Evolutionary conservation across 92 coral and sea anemone genomes (phyloP), one percentile per base, ranked within the genome.

Genomic region (Umimayanthus kanabou): DNA sequence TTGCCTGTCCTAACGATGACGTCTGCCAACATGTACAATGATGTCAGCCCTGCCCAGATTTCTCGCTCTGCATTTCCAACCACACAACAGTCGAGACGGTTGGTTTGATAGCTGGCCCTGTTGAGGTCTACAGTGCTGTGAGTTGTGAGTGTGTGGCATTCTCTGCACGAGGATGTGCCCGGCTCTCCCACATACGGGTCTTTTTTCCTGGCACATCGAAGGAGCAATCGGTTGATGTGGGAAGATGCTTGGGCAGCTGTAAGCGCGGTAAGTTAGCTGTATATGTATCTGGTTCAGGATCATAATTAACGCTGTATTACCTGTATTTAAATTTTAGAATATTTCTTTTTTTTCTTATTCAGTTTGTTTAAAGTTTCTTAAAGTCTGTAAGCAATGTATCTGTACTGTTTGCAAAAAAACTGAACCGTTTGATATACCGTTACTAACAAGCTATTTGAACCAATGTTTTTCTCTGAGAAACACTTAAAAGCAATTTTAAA

Each of bases 51-150:
- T 83, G 87, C 76, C 78, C 77, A 83, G 87, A 73, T 83, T 73
- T 20, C 76, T 83, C 87, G 87, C 77, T 83, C 66, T 83, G 87
- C 76, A 25, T 83, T 25, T 29, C 87, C 20, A 83, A 83, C 78
- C 29, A 70, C 22, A 70, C 87, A 70, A 70, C 87, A 15, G 87
- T 83, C 0, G 87, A 67, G 30, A 69, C 65, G 11, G 58, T 83
- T 6, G 26, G 26, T 20, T 50, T 83, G 65, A 69, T 83, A 42
- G 10, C 87, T 20, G 87, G 87, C 3, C 57, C 65, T 42, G 39
- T 64, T 40, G 77, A 83, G 22, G 77, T 83, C 66, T 69, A 42
- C 78, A 67, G 78, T 29, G 87, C 87, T 28, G 30, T 67, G 29
- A 83, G 87, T 18, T 83, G 87, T 18, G 66, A 83, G 43, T 83